phyloP scores from a whole-genome alignment of 2,113 vertebrate genomes.

The Dunckerocampus dactyliophorus region DNA sequence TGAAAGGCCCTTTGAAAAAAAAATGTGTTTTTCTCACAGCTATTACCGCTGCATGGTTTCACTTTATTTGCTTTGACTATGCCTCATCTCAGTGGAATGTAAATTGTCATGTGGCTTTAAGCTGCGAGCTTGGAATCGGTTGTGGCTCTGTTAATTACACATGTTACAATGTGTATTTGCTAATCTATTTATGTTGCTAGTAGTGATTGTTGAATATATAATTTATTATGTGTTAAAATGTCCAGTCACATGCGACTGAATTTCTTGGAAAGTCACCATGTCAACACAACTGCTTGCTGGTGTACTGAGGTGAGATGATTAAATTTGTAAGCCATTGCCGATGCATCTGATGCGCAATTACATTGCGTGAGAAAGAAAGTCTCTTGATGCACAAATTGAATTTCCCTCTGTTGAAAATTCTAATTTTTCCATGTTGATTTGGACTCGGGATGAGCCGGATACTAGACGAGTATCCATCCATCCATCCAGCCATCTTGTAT shows the following conservation, averaged over 20 bases:
- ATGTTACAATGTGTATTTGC: neutral
- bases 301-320: neutral
- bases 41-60: neutral
- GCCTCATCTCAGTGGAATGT: neutral
- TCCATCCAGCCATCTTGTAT: no score
- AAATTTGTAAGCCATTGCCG: neutral
- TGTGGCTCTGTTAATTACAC: neutral
- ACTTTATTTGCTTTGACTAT: neutral
- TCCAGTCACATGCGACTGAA: neutral
- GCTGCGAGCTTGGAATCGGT: neutral
- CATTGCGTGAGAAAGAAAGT: neutral
- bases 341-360: neutral
- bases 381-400: neutral
- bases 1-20: neutral
- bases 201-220: neutral
- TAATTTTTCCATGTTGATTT: no score
- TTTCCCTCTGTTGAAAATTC: no score
- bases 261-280: neutral
- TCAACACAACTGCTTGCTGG: neutral
- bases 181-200: neutral
- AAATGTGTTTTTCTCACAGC: neutral
- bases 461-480: no score
- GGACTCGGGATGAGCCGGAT: no score
- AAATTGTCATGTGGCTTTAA: neutral
- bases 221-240: neutral